phyloP scores from a whole-genome alignment of 2,888 invertebrate genomes.

The Lypha dubia region DNA sequence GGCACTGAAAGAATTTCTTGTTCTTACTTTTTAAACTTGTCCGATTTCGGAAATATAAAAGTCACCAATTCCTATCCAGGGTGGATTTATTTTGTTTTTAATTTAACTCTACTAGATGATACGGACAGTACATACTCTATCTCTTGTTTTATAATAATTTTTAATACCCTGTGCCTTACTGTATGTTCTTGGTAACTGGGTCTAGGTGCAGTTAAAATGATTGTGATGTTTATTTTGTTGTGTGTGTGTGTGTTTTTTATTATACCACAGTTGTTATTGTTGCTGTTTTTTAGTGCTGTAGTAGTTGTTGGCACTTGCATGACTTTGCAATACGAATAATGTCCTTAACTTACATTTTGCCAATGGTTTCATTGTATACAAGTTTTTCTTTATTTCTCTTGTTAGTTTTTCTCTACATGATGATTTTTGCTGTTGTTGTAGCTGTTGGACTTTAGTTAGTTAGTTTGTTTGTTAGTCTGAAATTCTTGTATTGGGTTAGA shows the following conservation, averaged over 20 bases:
- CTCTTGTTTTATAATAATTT: not conserved
- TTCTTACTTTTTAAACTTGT: too few species aligned
- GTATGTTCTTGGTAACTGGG: conserved; percentile 60
- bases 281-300: not conserved
- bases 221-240: conserved; percentile 53
- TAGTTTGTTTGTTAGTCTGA: conserved; percentile 22
- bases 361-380: conserved; percentile 42
- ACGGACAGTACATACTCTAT: too few species aligned
- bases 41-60: too few species aligned
- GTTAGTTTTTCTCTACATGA: conserved; percentile 45
- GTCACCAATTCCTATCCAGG: too few species aligned
- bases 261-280: not conserved
- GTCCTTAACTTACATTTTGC: conserved; percentile 71
- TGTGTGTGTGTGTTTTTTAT: conserved; percentile 9
- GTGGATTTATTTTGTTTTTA: too few species aligned
- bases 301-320: conserved; percentile 63
- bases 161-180: conserved; percentile 8
- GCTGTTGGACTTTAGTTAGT: not conserved
- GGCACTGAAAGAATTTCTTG: too few species aligned
- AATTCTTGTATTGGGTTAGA: conserved; percentile 16
- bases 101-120: too few species aligned
- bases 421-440: conserved; percentile 4
- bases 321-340: conserved; percentile 65
- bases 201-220: conserved; percentile 65
- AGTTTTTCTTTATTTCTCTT: conserved; percentile 36